Percentiles rank a stretch among this genome's conserved stretches.
phyloP scores from a whole-genome alignment of 2,113 vertebrate species.

The Leptosomus discolor region DNA sequence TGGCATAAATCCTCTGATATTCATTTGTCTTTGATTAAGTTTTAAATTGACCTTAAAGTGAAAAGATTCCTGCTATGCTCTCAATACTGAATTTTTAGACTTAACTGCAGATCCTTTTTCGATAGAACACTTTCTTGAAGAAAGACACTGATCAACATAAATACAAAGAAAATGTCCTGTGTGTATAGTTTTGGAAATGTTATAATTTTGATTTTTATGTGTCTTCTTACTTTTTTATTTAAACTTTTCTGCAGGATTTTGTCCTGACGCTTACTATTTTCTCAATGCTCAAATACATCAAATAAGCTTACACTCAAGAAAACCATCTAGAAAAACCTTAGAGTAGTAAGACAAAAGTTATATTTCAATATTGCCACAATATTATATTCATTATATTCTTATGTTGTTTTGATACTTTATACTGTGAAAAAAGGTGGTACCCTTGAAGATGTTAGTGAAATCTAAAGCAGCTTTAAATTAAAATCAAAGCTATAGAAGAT shows the following conservation, averaged over 20 bases:
- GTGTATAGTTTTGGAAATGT: background rate
- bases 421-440: background rate
- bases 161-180: background rate
- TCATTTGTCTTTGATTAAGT: conserved; percentile 60
- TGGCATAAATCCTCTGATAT: conserved; percentile 41
- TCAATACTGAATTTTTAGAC: background rate
- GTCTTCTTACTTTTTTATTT: background rate
- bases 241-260: background rate
- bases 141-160: background rate
- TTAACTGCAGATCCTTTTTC: background rate
- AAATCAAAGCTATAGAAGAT: background rate
- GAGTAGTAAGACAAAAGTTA: background rate
- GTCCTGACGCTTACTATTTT: background rate
- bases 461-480: background rate
- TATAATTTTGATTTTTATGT: background rate
- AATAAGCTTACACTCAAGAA: background rate
- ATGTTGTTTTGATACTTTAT: background rate
- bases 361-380: background rate
- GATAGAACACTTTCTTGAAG: background rate
- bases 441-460: background rate
- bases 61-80: background rate
- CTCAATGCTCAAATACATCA: background rate
- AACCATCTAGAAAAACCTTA: background rate
- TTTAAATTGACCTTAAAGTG: conserved; percentile 61
- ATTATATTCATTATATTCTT: background rate